phyloP scores from a whole-genome alignment of 2,113 vertebrate species.

The Caracal caracal region DNA sequence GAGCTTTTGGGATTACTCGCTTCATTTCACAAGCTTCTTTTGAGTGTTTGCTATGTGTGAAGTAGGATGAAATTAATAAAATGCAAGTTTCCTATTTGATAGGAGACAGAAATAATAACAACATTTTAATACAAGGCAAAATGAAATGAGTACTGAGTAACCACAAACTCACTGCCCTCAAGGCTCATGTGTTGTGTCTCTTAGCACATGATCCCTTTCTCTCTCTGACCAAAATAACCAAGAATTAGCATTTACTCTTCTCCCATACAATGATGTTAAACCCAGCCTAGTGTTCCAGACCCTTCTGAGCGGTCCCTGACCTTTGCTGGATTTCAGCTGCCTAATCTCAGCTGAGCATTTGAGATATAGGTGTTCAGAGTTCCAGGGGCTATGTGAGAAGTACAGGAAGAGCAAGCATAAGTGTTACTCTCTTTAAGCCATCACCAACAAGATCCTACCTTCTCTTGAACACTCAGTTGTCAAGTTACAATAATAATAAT shows the following conservation, averaged over 20 bases:
- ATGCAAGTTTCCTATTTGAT: not conserved
- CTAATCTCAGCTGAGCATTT: not conserved
- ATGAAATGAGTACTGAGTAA: not conserved
- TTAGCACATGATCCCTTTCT: not conserved
- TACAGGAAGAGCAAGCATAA: not conserved
- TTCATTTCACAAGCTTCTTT: constrained; percentile 17
- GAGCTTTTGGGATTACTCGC: not conserved
- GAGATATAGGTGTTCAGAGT: not conserved
- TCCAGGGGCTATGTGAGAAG: not conserved
- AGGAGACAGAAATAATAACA: not conserved
- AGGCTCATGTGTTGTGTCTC: not conserved
- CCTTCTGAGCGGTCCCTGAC: not conserved
- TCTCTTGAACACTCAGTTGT: not conserved
- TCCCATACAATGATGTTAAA: not conserved
- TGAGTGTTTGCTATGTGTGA: not conserved
- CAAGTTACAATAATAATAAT: not conserved
- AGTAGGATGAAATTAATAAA: not conserved
- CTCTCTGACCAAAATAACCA: not conserved
- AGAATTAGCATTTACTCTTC: not conserved
- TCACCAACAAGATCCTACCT: not conserved
- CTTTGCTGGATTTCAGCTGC: not conserved
- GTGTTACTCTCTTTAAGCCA: not conserved
- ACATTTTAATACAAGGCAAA: not conserved
- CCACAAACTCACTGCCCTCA: not conserved
- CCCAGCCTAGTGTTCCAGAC: not conserved